Conservation (phyloP, 2,888 invertebrate genomes). For the Lampropteryx suffumata region DNA sequence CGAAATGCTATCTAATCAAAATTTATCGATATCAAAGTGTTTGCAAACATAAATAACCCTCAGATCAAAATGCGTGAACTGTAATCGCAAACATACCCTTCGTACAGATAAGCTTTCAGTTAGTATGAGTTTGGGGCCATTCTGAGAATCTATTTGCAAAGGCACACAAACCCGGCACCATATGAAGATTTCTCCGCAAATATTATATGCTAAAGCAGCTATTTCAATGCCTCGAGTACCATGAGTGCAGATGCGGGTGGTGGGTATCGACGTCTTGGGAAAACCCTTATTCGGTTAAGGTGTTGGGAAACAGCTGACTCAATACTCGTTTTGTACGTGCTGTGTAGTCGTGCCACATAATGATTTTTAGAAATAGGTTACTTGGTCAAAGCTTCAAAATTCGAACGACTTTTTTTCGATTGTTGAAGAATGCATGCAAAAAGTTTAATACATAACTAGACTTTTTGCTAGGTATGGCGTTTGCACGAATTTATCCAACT, state of each 20-base stretch:
- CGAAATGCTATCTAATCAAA: slow-evolving; percentile 29
- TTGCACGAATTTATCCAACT: slow-evolving; percentile 5
- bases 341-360: slow-evolving; percentile 8
- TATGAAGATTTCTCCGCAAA: slow-evolving; percentile 50
- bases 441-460: too few species aligned
- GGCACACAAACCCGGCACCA: slow-evolving; percentile 40
- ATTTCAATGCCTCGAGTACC: slow-evolving; percentile 55
- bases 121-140: slow-evolving; percentile 39
- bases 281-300: slow-evolving; percentile 36
- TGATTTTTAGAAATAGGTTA: slow-evolving; percentile 4
- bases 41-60: slow-evolving; percentile 45
- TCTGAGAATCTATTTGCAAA: slow-evolving; percentile 60
- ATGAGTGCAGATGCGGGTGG: slow-evolving; percentile 42
- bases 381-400: slow-evolving; percentile 6
- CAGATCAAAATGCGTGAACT: slow-evolving; percentile 50
- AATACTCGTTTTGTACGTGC: slow-evolving; percentile 4
- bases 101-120: slow-evolving; percentile 17
- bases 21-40: slow-evolving; percentile 42
- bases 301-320: slow-evolving; percentile 22
- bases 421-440: too few species aligned
- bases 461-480: too few species aligned
- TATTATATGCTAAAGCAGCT: slow-evolving; percentile 61
- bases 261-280: slow-evolving; percentile 49
- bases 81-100: slow-evolving; percentile 55
- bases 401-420: too few species aligned